phyloP scores from a whole-genome alignment of 2,888 invertebrate species.

The Cepaea hortensis region DNA sequence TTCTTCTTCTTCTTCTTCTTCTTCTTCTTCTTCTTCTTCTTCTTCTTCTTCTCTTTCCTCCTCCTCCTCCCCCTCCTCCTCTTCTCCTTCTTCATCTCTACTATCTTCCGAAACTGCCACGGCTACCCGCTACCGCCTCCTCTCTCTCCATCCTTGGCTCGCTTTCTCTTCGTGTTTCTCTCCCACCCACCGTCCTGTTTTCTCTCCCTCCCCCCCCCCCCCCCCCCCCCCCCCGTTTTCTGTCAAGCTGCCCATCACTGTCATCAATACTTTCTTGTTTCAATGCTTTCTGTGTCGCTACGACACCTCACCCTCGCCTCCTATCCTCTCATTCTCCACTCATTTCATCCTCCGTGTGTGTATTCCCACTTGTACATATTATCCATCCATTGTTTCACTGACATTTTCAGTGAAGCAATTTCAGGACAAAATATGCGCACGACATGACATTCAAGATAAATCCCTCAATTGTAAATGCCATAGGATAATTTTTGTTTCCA shows the following conservation, averaged over 20 bases:
- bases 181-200: neutral
- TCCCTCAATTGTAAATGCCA: too few relatives aligned
- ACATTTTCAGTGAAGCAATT: too few relatives aligned
- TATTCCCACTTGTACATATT: too few relatives aligned
- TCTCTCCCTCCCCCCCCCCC: neutral
- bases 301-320: neutral
- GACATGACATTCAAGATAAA: too few relatives aligned
- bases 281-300: neutral
- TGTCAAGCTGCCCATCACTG: neutral
- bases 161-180: neutral
- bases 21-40: conserved; percentile 1
- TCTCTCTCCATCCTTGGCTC: neutral
- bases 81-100: neutral
- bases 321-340: neutral
- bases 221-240: too few relatives aligned
- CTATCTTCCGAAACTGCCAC: neutral
- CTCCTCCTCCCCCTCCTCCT: neutral
- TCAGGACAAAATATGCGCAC: too few relatives aligned
- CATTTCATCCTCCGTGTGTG: neutral
- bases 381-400: too few relatives aligned
- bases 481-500: too few relatives aligned
- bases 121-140: neutral
- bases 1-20: conserved; percentile 11
- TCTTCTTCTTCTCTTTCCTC: neutral
- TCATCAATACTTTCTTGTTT: conserved; percentile 13